phyloP scores from a whole-genome alignment of 2,113 vertebrate species.

The Sitta europaea region DNA sequence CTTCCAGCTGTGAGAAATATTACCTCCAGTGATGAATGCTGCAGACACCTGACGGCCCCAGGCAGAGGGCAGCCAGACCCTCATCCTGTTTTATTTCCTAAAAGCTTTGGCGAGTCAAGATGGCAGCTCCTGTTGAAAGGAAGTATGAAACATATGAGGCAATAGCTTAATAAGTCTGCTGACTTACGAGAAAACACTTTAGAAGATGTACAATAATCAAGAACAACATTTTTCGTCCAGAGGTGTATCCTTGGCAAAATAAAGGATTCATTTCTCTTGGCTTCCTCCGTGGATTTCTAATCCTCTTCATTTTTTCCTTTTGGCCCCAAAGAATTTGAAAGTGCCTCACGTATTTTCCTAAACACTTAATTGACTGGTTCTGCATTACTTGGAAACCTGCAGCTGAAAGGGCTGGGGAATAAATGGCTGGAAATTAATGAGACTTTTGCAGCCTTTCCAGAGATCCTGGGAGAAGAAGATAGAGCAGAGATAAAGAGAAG shows the following conservation, averaged over 20 bases:
- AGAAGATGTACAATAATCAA: not conserved
- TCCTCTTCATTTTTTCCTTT: not conserved
- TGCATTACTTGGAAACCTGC: not conserved
- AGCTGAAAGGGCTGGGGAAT: not conserved
- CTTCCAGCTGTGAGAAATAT: not conserved
- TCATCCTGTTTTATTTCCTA: not conserved
- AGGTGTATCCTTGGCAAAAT: not conserved
- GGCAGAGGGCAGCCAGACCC: not conserved
- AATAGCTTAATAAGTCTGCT: not conserved
- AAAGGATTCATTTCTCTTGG: not conserved
- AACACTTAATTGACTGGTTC: not conserved
- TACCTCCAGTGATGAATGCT: not conserved
- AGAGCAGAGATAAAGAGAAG: not conserved
- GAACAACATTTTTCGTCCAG: not conserved
- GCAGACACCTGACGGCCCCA: not conserved
- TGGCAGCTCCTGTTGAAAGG: not conserved
- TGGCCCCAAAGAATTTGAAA: not conserved
- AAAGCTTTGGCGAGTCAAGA: not conserved
- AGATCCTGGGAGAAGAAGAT: not conserved
- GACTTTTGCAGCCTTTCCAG: not conserved
- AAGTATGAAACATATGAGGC: fast-evolving
- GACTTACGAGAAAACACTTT: not conserved
- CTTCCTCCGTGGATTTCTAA: not conserved
- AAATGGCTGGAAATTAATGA: not conserved
- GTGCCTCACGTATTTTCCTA: not conserved